phyloP scores from a whole-genome alignment of 2,797 vertebrate species.

The Pantherophis vulpinus region DNA sequence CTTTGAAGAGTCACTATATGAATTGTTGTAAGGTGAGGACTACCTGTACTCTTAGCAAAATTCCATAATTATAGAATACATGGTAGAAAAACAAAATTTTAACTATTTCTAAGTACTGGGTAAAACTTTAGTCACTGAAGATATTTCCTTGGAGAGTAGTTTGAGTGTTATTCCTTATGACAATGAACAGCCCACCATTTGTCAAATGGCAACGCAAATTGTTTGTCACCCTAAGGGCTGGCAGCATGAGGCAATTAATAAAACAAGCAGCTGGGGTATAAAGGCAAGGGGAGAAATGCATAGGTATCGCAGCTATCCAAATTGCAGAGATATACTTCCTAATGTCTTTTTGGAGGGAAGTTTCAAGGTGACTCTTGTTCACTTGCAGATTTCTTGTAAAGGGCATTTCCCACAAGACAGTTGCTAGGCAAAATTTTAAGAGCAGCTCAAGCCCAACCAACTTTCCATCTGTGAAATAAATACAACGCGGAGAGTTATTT shows the following conservation, averaged over 20 bases:
- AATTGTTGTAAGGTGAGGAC: background rate
- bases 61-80: background rate
- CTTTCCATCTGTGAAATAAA: conserved; percentile 29
- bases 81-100: background rate
- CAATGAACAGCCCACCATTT: background rate
- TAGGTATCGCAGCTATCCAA: background rate
- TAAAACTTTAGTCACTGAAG: background rate
- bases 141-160: background rate
- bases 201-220: background rate
- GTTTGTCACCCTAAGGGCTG: background rate
- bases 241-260: background rate
- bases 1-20: background rate
- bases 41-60: background rate
- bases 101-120: background rate
- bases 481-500: conserved; percentile 26
- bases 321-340: background rate
- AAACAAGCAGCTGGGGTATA: background rate
- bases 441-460: conserved; percentile 16
- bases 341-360: background rate
- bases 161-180: background rate
- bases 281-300: background rate
- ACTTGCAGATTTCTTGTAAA: background rate
- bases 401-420: background rate
- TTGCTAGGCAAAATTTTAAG: conserved; percentile 3
- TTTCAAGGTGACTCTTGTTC: background rate